These are phyloP conservation scores for Andrena minutula DNA, from an alignment of 2,888 invertebrate genomes.

Conservation along the genomic window DNA sequence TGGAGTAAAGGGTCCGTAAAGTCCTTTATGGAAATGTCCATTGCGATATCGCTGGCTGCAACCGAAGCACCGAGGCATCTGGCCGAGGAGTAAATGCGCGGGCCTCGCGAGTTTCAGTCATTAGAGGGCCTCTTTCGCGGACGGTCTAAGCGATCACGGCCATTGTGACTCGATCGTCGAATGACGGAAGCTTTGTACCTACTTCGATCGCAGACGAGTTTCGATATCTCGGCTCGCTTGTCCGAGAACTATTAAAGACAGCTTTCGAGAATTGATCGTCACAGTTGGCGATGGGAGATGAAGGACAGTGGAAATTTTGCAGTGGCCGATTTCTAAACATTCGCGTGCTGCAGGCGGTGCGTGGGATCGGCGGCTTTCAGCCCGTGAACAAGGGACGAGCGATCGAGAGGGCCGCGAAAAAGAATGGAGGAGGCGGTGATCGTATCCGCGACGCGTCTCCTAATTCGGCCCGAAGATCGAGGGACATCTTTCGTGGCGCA, in stretches of 20 bases:
- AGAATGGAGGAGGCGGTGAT: conserved; percentile 43
- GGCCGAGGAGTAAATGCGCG: conserved; percentile 33
- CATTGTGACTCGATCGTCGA: background rate
- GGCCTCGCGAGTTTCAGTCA: conserved; percentile 27
- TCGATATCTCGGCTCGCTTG: too few relatives aligned
- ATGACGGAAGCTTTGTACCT: conserved; percentile 14
- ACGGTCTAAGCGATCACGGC: too few relatives aligned
- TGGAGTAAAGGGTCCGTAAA: conserved; percentile 68
- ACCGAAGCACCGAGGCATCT: conserved; percentile 27
- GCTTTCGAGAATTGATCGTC: too few relatives aligned
- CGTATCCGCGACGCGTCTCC: conserved; percentile 51
- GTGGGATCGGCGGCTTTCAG: conserved; percentile 27
- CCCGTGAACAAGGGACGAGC: background rate
- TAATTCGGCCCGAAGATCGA: conserved; percentile 65
- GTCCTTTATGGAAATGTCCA: conserved; percentile 66
- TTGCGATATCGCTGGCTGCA: conserved; percentile 54
- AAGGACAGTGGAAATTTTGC: too few relatives aligned
- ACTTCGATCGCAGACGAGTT: background rate
- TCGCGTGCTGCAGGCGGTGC: background rate
- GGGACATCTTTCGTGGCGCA: conserved; percentile 60
- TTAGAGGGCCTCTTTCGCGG: conserved; percentile 8
- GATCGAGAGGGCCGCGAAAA: background rate
- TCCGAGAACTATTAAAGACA: too few relatives aligned
- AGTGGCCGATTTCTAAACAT: background rate
- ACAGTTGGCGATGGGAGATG: too few relatives aligned